These are phyloP conservation scores for Acrocyrtus sp. DNA, from an alignment of 2,888 invertebrate genomes.

Conservation along the genomic window DNA sequence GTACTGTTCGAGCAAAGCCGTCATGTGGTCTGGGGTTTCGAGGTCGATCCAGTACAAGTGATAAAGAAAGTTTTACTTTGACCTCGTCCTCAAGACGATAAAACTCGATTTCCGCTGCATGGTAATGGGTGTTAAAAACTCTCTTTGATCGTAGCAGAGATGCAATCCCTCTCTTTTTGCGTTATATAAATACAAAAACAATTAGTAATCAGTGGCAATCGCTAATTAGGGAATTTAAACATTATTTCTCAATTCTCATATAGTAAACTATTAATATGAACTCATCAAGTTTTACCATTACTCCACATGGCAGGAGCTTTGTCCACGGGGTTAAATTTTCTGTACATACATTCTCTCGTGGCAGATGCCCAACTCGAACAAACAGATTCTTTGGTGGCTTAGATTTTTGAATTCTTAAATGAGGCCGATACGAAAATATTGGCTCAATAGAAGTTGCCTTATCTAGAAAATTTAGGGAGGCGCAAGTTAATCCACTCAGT, in stretches of 20 bases:
- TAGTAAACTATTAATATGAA: background rate
- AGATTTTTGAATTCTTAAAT: conserved; percentile 73
- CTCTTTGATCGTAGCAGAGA: conserved; percentile 89
- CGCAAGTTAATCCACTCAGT: conserved; percentile 94
- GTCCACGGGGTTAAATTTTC: conserved; percentile 99
- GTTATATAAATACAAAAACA: conserved; percentile 60
- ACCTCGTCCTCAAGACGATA: conserved; percentile 78
- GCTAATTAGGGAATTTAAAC: no score
- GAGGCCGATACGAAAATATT: conserved; percentile 82
- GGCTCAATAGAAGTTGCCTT: conserved; percentile 85
- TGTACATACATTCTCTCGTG: conserved; percentile 96
- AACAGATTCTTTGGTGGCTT: conserved; percentile 66
- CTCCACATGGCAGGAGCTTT: conserved; percentile 94
- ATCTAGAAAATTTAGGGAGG: conserved; percentile 94
- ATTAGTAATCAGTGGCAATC: no score
- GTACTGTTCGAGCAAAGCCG: conserved; percentile 80
- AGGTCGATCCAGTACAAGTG: conserved; percentile 85
- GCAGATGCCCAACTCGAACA: conserved; percentile 87
- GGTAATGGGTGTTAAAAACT: conserved; percentile 92
- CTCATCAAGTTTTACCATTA: conserved; percentile 71
- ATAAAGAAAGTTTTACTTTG: conserved; percentile 86
- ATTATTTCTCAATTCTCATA: background rate
- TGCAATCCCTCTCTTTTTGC: conserved; percentile 83
- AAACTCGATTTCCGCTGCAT: conserved; percentile 88
- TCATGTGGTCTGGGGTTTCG: conserved; percentile 75